Evolutionary conservation across 2,888 invertebrate species (phyloP).

Genomic region (Resseliella maxima): DNA sequence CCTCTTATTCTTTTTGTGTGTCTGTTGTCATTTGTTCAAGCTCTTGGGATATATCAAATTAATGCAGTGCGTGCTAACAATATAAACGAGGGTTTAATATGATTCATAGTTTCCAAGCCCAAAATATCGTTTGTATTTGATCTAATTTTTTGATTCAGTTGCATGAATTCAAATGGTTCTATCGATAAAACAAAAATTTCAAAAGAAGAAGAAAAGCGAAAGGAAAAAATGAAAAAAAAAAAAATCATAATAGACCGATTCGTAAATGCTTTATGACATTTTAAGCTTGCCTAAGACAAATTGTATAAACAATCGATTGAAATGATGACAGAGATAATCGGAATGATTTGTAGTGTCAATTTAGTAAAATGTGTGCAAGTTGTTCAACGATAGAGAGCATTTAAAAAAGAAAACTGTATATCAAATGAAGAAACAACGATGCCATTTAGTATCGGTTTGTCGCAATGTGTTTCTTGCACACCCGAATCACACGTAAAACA

Average conservation of each 20-base stretch:
- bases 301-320: background rate
- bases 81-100: background rate
- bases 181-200: background rate
- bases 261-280: background rate
- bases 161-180: background rate
- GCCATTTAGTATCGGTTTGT: background rate
- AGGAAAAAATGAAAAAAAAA: no score
- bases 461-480: background rate
- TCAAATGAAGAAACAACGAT: background rate
- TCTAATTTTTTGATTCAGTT: background rate
- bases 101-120: background rate
- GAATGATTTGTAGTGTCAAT: background rate
- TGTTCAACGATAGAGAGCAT: background rate
- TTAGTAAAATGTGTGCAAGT: background rate
- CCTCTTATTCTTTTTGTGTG: no score
- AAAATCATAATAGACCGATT: background rate
- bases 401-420: background rate
- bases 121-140: background rate
- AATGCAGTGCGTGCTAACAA: background rate
- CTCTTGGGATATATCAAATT: no score
- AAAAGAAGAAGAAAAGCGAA: no score
- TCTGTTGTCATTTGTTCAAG: no score
- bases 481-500: background rate
- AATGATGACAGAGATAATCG: background rate
- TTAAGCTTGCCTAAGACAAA: background rate